Percentiles rank a stretch among this genome's conserved stretches.
Evolutionary conservation across 2,888 invertebrate genomes (phyloP).

Genomic region (Mantis religiosa): DNA sequence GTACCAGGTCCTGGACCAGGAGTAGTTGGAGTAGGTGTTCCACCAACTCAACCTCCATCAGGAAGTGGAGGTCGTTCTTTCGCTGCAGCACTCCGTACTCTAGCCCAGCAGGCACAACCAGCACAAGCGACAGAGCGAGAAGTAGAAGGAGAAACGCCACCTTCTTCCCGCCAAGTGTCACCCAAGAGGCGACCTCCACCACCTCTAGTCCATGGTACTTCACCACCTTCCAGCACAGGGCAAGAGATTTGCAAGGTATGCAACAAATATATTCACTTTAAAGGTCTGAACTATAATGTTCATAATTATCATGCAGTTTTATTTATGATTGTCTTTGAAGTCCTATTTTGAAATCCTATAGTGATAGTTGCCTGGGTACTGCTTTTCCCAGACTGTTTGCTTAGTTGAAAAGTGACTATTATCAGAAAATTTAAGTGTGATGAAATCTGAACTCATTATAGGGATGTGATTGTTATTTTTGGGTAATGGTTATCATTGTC

Average conservation of each 20-base stretch:
- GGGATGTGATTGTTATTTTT: too few relatives aligned
- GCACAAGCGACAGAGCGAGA: slow-evolving; percentile 46
- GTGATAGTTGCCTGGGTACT: too few relatives aligned
- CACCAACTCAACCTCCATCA: slow-evolving; percentile 27
- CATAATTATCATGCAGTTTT: too few relatives aligned
- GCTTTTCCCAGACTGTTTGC: too few relatives aligned
- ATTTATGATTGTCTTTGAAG: too few relatives aligned
- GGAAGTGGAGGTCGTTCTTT: slow-evolving; percentile 56
- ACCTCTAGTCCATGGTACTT: slow-evolving; percentile 36
- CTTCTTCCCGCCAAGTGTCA: slow-evolving; percentile 30
- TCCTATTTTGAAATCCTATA: too few relatives aligned
- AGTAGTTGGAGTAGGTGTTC: slow-evolving; percentile 17
- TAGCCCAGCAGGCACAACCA: slow-evolving; percentile 87
- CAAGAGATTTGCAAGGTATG: slow-evolving; percentile 27
- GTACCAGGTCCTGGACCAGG: slow-evolving; percentile 32
- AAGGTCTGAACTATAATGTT: too few relatives aligned
- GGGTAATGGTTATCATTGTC: too few relatives aligned
- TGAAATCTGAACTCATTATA: too few relatives aligned
- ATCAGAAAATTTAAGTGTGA: too few relatives aligned
- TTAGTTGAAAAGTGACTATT: too few relatives aligned
- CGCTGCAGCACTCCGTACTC: slow-evolving; percentile 83
- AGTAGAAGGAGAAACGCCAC: slow-evolving; percentile 30
- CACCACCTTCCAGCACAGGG: slow-evolving; percentile 31
- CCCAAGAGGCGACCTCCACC: slow-evolving; percentile 34
- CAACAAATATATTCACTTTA: too few relatives aligned